phyloP scores from a whole-genome alignment of 2,888 invertebrate species.

The Ferrisia virgata region DNA sequence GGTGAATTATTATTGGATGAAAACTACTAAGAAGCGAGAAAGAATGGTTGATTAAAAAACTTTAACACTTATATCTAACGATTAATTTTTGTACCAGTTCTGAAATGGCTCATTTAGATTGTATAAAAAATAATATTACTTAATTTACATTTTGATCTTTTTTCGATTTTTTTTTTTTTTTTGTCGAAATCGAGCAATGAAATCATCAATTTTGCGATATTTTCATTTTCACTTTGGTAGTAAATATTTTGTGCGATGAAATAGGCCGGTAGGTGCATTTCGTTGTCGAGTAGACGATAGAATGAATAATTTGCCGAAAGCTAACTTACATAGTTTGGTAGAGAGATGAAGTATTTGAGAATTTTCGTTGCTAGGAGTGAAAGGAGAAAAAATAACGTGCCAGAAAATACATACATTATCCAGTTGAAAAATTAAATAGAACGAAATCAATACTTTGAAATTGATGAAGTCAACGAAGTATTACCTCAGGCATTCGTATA shows the following conservation, averaged over 20 bases:
- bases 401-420: background rate
- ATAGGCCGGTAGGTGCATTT: background rate
- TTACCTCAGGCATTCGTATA: background rate
- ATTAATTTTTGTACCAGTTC: no score
- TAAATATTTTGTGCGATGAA: background rate
- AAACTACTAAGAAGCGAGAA: no score
- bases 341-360: background rate
- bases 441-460: background rate
- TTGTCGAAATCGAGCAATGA: no score
- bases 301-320: background rate
- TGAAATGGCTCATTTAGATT: no score
- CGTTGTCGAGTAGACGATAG: background rate
- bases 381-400: background rate
- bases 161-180: no score
- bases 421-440: background rate
- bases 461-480: conserved; percentile 1
- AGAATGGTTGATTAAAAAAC: no score
- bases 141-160: no score
- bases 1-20: no score
- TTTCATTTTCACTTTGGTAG: background rate
- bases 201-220: background rate
- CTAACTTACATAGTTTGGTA: background rate
- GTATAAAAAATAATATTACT: no score
- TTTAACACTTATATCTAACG: no score
- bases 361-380: background rate